A percentile compares a stretch with the other conserved stretches of the same genome.
Evolutionary conservation across 2,113 vertebrate species (phyloP).

Genomic region (Nansenia antarctica): DNA sequence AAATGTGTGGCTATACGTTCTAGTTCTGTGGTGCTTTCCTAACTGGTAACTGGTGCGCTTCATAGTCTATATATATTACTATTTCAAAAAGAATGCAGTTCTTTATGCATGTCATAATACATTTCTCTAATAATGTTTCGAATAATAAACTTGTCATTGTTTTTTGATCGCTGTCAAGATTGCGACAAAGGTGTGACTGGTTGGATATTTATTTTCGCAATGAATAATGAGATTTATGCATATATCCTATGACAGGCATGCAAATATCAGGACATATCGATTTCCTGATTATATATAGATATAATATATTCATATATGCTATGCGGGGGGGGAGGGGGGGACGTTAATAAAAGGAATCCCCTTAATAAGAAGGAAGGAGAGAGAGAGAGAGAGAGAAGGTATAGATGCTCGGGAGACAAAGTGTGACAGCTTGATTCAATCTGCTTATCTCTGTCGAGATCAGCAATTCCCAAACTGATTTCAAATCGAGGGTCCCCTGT

Average conservation of each 20-base stretch:
- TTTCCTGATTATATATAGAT: slow-evolving; percentile 56
- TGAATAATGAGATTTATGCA: slow-evolving; percentile 69
- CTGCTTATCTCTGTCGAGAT: slow-evolving; percentile 74
- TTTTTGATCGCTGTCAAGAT: slow-evolving; percentile 63
- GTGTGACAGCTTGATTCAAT: slow-evolving; percentile 65
- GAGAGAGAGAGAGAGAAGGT: slow-evolving; percentile 25
- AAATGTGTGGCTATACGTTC: no score
- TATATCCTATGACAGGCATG: slow-evolving; percentile 56
- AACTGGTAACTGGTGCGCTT: no score
- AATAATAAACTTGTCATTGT: slow-evolving; percentile 56
- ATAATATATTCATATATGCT: slow-evolving; percentile 59
- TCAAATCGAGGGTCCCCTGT: no score
- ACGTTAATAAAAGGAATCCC: slow-evolving; percentile 40
- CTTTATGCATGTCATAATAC: no score
- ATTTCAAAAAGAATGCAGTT: no score
- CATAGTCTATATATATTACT: no score
- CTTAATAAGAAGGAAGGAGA: background rate
- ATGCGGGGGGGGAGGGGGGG: background rate
- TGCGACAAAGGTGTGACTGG: slow-evolving; percentile 43
- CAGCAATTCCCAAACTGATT: no score
- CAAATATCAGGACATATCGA: slow-evolving; percentile 66
- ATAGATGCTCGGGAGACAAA: slow-evolving; percentile 34
- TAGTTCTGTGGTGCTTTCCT: no score
- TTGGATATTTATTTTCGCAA: slow-evolving; percentile 59
- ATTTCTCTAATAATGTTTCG: slow-evolving; percentile 62